These are phyloP conservation scores for Ondatra zibethicus DNA, from an alignment of 2,113 vertebrate species.

Conservation along the genomic window DNA sequence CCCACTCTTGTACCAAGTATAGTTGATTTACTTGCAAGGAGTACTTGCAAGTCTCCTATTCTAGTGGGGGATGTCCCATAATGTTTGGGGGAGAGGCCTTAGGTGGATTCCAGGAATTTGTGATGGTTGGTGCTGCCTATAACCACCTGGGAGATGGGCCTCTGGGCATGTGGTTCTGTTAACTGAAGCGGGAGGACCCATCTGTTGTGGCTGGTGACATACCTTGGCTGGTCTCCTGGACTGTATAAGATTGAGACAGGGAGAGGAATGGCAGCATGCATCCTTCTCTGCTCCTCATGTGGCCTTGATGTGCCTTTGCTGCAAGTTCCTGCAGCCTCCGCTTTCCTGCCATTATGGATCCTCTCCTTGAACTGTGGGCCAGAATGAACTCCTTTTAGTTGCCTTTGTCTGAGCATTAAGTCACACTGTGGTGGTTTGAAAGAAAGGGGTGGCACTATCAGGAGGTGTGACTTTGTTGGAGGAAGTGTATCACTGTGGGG, in stretches of 20 bases:
- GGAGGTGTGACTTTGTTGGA: no score
- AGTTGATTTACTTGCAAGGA: neutral
- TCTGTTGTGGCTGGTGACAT: neutral
- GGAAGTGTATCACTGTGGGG: no score
- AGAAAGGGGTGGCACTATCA: no score
- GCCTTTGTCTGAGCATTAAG: no score
- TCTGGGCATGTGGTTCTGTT: neutral
- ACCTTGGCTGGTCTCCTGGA: neutral
- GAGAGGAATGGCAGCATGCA: no score
- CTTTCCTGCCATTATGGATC: no score
- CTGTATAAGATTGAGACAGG: neutral
- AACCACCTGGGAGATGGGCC: neutral
- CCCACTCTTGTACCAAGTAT: neutral
- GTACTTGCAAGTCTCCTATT: neutral
- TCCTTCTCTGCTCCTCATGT: no score
- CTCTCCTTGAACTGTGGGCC: no score
- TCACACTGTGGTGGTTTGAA: no score
- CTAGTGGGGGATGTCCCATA: neutral
- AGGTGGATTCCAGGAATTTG: neutral
- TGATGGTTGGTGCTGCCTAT: neutral
- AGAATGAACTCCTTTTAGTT: no score
- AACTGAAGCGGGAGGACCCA: neutral
- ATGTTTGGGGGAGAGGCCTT: neutral
- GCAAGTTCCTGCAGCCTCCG: no score
- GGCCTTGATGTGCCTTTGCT: no score